Evolutionary conservation across 35 echinoderm and acorn worm genomes (phyloP).

Genomic region (Amphiura filiformis): DNA sequence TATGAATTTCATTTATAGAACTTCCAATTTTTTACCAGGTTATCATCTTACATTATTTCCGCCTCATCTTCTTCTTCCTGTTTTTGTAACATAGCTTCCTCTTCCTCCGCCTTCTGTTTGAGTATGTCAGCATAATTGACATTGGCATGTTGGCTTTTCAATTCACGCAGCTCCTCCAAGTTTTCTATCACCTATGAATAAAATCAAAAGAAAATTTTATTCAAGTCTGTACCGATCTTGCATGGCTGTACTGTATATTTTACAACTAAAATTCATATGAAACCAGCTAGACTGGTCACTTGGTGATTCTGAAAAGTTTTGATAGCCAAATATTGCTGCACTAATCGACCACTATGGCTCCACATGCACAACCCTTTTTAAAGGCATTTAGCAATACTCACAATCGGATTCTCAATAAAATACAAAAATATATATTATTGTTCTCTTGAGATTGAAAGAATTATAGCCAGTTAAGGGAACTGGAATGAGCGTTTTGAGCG

Average conservation of each 20-base stretch:
- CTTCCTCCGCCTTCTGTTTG: constrained; percentile 57
- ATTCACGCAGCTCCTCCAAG: constrained; percentile 73
- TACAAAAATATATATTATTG: too few species aligned
- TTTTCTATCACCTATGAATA: constrained; percentile 92
- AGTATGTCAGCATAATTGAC: constrained; percentile 84
- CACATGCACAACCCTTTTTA: too few species aligned
- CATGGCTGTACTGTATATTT: neutral
- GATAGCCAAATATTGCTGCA: too few species aligned
- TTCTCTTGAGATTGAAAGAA: too few species aligned
- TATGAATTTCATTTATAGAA: neutral
- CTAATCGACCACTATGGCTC: too few species aligned
- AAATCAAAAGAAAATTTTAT: constrained; percentile 73
- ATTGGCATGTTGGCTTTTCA: constrained; percentile 70
- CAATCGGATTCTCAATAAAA: too few species aligned
- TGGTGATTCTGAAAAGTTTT: neutral
- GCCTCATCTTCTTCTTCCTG: constrained; percentile 97
- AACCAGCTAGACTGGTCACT: too few species aligned
- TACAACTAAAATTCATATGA: neutral
- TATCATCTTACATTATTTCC: constrained; percentile 74
- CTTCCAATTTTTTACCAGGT: neutral
- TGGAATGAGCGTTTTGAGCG: too few species aligned
- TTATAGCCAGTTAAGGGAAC: too few species aligned
- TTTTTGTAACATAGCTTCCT: constrained; percentile 31
- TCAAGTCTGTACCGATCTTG: constrained; percentile 1
- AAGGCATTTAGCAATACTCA: too few species aligned